A percentile compares a stretch with the other conserved stretches of the same genome.
Evolutionary conservation across 2,888 invertebrate species (phyloP).

Genomic region (Acheta domesticus): DNA sequence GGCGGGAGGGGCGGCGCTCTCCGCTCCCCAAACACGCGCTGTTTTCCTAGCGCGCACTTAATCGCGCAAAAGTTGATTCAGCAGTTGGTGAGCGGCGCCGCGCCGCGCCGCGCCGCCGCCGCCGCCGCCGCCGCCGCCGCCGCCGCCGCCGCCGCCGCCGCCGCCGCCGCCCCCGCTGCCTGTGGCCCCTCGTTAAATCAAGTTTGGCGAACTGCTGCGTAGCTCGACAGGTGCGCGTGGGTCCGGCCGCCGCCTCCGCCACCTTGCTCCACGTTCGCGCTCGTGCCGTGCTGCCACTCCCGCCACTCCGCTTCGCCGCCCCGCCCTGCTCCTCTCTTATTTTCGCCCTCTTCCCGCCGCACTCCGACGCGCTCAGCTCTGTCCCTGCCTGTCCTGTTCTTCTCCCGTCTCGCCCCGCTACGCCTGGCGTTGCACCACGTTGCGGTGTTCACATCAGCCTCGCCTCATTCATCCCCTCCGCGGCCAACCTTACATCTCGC

Average conservation of each 20-base stretch:
- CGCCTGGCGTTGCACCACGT: no score
- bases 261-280: neutral
- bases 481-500: no score
- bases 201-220: neutral
- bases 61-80: constrained; percentile 10
- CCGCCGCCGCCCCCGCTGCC: neutral
- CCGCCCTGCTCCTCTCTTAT: neutral
- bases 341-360: neutral
- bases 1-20: neutral
- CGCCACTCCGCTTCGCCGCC: neutral
- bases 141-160: no score
- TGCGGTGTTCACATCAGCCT: no score
- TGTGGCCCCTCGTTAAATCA: neutral
- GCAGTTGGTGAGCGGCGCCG: neutral
- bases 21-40: constrained; percentile 18
- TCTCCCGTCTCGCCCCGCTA: no score
- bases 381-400: no score
- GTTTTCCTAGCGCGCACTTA: constrained; percentile 10
- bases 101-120: neutral
- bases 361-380: no score
- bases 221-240: neutral
- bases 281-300: neutral
- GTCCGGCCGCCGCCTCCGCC: neutral
- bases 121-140: no score
- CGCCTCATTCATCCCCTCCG: no score